Percentiles rank a stretch among this genome's conserved stretches.
These are phyloP conservation scores for Larimichthys crocea DNA, from an alignment of 2,113 vertebrate genomes.

Conservation along the genomic window DNA sequence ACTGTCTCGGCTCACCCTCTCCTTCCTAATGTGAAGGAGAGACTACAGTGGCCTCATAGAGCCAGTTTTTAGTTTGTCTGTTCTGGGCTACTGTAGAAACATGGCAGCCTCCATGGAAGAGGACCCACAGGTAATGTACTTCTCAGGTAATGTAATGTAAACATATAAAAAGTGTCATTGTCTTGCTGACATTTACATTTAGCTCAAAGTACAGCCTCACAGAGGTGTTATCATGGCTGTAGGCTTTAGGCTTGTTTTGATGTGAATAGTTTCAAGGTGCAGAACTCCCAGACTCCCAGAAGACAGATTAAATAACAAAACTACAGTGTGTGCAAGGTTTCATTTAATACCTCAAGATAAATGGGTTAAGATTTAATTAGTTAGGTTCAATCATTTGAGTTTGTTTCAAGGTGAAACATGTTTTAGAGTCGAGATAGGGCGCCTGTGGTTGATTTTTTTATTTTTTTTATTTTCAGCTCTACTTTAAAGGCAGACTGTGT, in stretches of 20 bases:
- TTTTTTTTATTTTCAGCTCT: conserved; percentile 1
- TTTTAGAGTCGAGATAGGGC: conserved; percentile 12
- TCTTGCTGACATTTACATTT: too few relatives aligned
- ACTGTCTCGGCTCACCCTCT: too few relatives aligned
- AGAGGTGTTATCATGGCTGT: not conserved
- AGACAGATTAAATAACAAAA: not conserved
- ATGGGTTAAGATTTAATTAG: conserved; percentile 13
- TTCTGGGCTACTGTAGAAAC: too few relatives aligned
- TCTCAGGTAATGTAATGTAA: too few relatives aligned
- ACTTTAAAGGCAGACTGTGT: conserved; percentile 26
- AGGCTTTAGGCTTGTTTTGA: not conserved
- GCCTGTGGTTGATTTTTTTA: not conserved
- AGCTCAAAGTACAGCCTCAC: not conserved
- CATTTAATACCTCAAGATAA: not conserved
- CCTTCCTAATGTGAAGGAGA: too few relatives aligned
- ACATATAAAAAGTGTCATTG: too few relatives aligned
- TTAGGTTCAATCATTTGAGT: conserved; percentile 17
- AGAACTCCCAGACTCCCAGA: not conserved
- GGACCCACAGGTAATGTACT: too few relatives aligned
- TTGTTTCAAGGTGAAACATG: conserved; percentile 36
- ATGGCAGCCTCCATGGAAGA: too few relatives aligned
- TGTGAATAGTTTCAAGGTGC: conserved; percentile 4
- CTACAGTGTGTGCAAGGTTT: not conserved
- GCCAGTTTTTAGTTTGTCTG: too few relatives aligned
- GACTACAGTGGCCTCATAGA: too few relatives aligned